These are phyloP conservation scores for Colistium nudipinnis DNA, from an alignment of 2,113 vertebrate species.

Conservation along the genomic window DNA sequence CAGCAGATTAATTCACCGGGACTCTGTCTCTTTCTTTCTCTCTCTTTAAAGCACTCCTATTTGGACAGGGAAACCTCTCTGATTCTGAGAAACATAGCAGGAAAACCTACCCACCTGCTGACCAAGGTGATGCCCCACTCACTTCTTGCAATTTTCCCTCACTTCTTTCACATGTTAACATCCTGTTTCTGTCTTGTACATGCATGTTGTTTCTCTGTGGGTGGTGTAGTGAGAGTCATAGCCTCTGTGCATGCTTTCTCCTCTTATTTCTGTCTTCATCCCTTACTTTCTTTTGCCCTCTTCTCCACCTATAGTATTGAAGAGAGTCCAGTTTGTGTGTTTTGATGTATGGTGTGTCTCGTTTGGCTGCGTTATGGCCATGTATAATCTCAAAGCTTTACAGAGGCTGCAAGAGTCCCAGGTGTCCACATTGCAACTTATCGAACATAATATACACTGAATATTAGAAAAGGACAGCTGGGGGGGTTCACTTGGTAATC, in stretches of 20 bases:
- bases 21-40: constrained; percentile 74
- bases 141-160: background rate
- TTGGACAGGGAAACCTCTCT: constrained; percentile 99
- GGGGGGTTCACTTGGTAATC: too few species aligned
- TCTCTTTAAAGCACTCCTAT: constrained; percentile 98
- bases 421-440: too few species aligned
- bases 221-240: background rate
- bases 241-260: background rate
- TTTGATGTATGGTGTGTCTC: too few species aligned
- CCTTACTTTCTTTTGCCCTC: background rate
- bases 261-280: background rate
- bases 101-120: constrained; percentile 99
- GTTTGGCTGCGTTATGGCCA: background rate
- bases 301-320: background rate
- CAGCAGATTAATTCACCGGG: constrained; percentile 50
- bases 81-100: constrained; percentile 99
- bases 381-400: constrained; percentile 35
- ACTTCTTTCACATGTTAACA: constrained; percentile 63
- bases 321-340: background rate
- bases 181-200: background rate
- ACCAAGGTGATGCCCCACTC: constrained; percentile 92
- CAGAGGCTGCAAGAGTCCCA: background rate
- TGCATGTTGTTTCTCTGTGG: constrained; percentile 12
- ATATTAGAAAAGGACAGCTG: too few species aligned
- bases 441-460: too few species aligned